Evolutionary conservation across 2,888 invertebrate genomes (phyloP).

Genomic region (Oscheius sp.): DNA sequence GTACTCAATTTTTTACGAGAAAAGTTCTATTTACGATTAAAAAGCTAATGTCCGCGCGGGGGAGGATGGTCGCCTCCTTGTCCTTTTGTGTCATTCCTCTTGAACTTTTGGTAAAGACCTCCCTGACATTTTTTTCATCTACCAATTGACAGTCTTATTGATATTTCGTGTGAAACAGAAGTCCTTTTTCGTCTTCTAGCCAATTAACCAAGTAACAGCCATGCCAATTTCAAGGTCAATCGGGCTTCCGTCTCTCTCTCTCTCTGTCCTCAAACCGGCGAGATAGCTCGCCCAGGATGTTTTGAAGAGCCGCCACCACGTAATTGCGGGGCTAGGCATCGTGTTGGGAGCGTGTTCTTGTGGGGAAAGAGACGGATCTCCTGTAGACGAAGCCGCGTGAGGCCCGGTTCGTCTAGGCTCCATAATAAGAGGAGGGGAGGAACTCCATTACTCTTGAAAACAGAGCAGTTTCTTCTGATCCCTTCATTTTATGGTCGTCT

Average conservation of each 20-base stretch:
- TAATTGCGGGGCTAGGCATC: slow-evolving; percentile 21
- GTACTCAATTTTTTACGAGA: too few relatives aligned
- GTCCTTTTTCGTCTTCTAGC: background rate
- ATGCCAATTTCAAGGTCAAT: slow-evolving; percentile 14
- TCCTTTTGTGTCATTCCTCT: too few relatives aligned
- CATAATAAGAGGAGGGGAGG: slow-evolving; percentile 15
- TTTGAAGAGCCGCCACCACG: slow-evolving; percentile 25
- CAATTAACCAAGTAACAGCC: background rate
- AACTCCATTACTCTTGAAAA: slow-evolving; percentile 34
- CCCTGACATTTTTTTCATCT: background rate
- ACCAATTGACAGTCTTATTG: too few relatives aligned
- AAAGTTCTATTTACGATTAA: too few relatives aligned
- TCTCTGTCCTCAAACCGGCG: background rate
- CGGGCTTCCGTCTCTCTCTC: slow-evolving; percentile 6
- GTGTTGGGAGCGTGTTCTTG: slow-evolving; percentile 29
- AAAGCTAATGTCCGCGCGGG: too few relatives aligned
- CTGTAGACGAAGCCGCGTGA: slow-evolving; percentile 24
- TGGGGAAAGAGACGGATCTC: slow-evolving; percentile 17
- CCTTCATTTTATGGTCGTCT: too few relatives aligned
- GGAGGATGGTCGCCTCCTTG: too few relatives aligned
- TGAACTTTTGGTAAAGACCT: too few relatives aligned
- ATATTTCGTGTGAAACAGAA: background rate
- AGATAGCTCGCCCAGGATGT: slow-evolving; percentile 26
- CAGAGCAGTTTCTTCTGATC: background rate
- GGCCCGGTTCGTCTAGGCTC: slow-evolving; percentile 32